A percentile compares a stretch with the other conserved stretches of the same genome.
Conservation (phyloP, 2,113 vertebrate genomes). For the Paratilapia polleni region DNA sequence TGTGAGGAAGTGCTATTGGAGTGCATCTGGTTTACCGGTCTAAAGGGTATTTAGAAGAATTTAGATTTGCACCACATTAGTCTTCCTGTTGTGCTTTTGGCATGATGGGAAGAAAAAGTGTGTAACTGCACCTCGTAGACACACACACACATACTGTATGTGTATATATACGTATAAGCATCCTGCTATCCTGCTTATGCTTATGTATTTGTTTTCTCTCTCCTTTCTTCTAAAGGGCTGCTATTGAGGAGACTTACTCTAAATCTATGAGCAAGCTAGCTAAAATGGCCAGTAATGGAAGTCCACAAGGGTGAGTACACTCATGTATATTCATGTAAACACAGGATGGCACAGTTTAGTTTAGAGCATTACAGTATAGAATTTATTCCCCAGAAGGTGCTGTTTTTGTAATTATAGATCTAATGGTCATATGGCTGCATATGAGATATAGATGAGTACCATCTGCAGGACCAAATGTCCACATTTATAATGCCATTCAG, state of each 20-base stretch:
- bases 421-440: conserved; percentile 42
- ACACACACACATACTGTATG: neutral
- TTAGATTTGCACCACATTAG: neutral
- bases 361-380: neutral
- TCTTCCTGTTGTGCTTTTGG: conserved; percentile 16
- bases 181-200: neutral
- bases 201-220: neutral
- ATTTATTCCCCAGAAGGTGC: neutral
- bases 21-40: conserved; percentile 21
- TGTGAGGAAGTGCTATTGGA: conserved; percentile 7
- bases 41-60: conserved; percentile 28
- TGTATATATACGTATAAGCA: neutral
- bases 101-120: neutral
- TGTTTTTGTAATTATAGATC: conserved; percentile 15
- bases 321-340: neutral
- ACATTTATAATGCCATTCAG: conserved; percentile 20
- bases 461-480: conserved; percentile 60
- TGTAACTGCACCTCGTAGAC: neutral
- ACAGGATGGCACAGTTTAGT: neutral
- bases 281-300: conserved; percentile 91
- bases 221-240: conserved; percentile 80
- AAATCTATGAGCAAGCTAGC: conserved; percentile 96
- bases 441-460: conserved; percentile 63
- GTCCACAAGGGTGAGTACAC: conserved; percentile 86
- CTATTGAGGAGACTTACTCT: conserved; percentile 93